These are phyloP conservation scores for Propithecus perrieri DNA, from an alignment of 2,797 vertebrate genomes.

Conservation along the genomic window DNA sequence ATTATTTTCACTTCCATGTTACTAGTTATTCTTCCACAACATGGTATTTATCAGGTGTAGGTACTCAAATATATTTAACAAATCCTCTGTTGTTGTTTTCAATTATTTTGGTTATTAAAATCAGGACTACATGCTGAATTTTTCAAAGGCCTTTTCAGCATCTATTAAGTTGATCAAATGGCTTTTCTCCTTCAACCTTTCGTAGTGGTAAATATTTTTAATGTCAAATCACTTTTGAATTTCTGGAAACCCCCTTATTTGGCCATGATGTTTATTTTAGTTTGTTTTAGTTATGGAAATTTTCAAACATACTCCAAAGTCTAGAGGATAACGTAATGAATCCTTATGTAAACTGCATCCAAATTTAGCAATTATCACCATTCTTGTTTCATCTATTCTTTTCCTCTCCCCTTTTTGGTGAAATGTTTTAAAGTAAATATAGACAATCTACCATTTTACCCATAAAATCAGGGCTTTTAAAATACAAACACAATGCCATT, in stretches of 20 bases:
- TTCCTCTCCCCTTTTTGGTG: neutral
- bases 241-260: constrained; percentile 44
- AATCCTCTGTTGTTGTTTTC: neutral
- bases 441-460: neutral
- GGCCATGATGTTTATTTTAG: neutral
- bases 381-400: neutral
- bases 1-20: neutral
- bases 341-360: neutral
- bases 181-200: constrained; percentile 39
- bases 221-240: constrained; percentile 33
- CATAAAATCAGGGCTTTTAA: neutral
- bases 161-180: neutral
- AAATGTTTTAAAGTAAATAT: neutral
- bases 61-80: neutral
- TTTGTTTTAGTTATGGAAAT: neutral
- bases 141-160: neutral
- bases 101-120: constrained; percentile 22
- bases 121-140: neutral
- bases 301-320: neutral
- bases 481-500: neutral
- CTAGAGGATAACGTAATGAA: neutral
- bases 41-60: neutral
- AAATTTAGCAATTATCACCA: neutral
- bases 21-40: neutral
- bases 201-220: constrained; percentile 8